Evolutionary conservation across 1,140 invertebrate genomes (phyloP), one percentile per base, ranked within the genome.

Genomic region (Globodera rostochiensis): DNA sequence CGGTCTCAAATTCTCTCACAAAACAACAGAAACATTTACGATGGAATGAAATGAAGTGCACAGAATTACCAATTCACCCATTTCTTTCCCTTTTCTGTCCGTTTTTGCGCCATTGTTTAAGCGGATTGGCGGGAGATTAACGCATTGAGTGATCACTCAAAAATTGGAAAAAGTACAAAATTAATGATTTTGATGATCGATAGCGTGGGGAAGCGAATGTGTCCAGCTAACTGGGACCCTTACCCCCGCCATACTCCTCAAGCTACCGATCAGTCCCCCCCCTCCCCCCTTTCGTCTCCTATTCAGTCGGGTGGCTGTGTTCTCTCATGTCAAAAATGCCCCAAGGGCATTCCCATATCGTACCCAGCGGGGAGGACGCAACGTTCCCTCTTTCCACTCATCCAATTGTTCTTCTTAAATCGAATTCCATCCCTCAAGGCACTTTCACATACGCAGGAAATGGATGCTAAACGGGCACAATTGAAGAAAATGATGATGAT

Each of bases 51-150:
- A 60, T 60, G 50, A 6, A 15, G 57, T 60, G 15, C 5, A 71
- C 69, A 15, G 25, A 71, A 36, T 45, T 45, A 71, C 57, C 57
- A 36, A n/a, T 64, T 36, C 69, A 21, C 69, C 69, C 4, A 71
- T 25, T 47, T 6, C 6, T 9, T 19, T 19, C 67, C 67, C 67
- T 4, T 19, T 19, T 8, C 6, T 11, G 11, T 9, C n/a, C 67
- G n/a, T 47, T 9, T 71, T 71, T 47, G 69, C 69, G 25, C 57
- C 57, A 15, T 60, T 45, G 69, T 71, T 71, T 71, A 71, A 71
- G 69, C 69, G 69, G 69, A 71, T 71, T 71, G 25, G 69, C 69
- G 69, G 66, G 25, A 47, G 69, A 71, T 71, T 71, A 45, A 47
- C 69, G 69, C 69, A 19, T 19, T 21, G 69, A 71, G 25, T 25